Percentiles rank a stretch among this genome's conserved stretches.
phyloP scores from a whole-genome alignment of 2,113 vertebrate species.

The Brachypteracias leptosomus region DNA sequence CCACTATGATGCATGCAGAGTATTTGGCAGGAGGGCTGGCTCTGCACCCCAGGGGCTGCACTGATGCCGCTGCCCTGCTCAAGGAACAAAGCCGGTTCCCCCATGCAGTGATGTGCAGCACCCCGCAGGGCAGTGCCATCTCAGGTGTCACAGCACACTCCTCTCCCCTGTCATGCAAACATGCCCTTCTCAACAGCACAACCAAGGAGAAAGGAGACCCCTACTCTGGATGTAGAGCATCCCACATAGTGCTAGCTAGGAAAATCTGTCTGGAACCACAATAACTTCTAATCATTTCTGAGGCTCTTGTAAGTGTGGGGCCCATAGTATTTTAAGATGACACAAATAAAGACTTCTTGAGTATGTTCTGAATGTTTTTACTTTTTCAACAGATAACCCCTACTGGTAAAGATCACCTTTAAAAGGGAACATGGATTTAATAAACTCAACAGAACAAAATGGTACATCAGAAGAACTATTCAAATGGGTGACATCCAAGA shows the following conservation, averaged over 20 bases:
- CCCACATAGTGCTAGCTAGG: background rate
- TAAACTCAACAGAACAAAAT: conserved; percentile 84
- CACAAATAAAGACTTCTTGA: background rate
- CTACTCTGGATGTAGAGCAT: background rate
- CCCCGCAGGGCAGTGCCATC: background rate
- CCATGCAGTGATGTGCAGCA: rapidly evolving
- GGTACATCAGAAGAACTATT: conserved; percentile 75
- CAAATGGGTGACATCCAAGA: conserved; percentile 81
- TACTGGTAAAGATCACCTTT: conserved; percentile 21
- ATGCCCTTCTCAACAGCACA: background rate
- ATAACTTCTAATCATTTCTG: background rate
- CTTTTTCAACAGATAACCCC: conserved; percentile 67
- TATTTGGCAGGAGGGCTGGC: background rate
- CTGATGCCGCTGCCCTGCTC: background rate
- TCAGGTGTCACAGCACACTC: background rate
- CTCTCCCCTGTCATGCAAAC: background rate
- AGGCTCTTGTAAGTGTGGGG: background rate
- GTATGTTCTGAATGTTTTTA: conserved; percentile 23
- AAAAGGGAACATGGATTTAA: conserved; percentile 86
- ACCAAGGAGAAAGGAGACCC: background rate
- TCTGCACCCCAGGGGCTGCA: background rate
- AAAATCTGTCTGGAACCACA: background rate
- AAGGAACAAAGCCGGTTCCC: background rate
- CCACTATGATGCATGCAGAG: background rate
- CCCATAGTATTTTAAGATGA: background rate